Evolutionary conservation across 2,113 vertebrate species (phyloP), one percentile per base, ranked within the genome.

Genomic region (Synodontis membranacea): DNA sequence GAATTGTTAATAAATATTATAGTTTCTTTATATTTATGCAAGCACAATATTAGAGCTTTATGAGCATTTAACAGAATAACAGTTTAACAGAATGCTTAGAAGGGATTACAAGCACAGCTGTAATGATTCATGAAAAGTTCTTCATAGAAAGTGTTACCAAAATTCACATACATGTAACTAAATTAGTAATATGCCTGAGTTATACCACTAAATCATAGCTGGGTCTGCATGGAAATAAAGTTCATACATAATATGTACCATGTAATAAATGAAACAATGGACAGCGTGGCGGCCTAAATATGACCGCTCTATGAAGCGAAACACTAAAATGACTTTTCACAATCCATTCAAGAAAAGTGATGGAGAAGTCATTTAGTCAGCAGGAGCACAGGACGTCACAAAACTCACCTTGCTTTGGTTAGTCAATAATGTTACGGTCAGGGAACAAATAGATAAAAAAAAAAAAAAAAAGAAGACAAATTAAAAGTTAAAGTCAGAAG

Each of bases 331-430:
- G 66, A 84, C 50, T 54, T 84, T 84, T 56, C 48, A 56, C 7
- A 74, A n/a, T 64, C 64, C 50, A 74, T 42, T 14, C 48, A 42
- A 68, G 10, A 28, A n/a, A 25, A 52, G 62, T 7, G 64, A 83
- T 80, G 78, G 78, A 52, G 17, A 48, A 83, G 46, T 70, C 44
- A 83, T 54, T 83, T 54, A 70, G 64, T 72, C 82, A 54, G 42
- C 62, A 83, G 64, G 64, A 83, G 81, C 60, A 37, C 8, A 68
- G 15, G 42, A 68, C 28, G 62, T 75, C 39, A 44, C 2, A 14
- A 58, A 54, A 84, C 83, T 84, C 83, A 76, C 54, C 70, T 76
- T 76, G 54, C 70, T 76, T 28, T 75, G 52, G 64, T 75, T 85
- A 85, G 54, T 64, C 58, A 85, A 50, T 52, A 85, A 79, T 54